A percentile compares a stretch with the other conserved stretches of the same genome.
Conservation (phyloP, 2,113 vertebrate species). For the Trogon surrucura region DNA sequence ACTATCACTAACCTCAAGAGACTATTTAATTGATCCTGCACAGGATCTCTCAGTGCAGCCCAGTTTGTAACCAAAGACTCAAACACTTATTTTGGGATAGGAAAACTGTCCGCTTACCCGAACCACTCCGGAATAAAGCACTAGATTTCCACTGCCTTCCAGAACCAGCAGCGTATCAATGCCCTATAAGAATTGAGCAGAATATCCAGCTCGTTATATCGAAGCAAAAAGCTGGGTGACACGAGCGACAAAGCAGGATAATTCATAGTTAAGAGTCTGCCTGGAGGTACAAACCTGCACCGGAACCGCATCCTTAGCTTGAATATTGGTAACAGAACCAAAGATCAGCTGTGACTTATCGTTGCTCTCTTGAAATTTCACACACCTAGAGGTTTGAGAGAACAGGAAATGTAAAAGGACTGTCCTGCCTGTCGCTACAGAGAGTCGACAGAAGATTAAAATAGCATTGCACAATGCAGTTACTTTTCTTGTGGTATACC, state of each 20-base stretch:
- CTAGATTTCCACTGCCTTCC: conserved; percentile 90
- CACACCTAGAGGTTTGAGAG: conserved; percentile 79
- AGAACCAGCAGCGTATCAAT: conserved; percentile 90
- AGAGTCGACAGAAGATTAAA: background rate
- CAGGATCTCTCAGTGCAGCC: background rate
- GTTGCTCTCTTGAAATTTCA: conserved; percentile 95
- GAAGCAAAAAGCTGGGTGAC: background rate
- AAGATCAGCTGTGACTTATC: conserved; percentile 93
- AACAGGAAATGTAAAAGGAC: background rate
- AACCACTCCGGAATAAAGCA: conserved; percentile 93
- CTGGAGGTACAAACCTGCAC: conserved; percentile 56
- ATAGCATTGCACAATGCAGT: background rate
- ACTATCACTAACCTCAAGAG: background rate
- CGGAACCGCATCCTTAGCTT: conserved; percentile 93
- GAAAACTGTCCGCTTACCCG: conserved; percentile 76
- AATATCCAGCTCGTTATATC: background rate
- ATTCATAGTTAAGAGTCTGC: background rate
- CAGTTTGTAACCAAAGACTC: background rate
- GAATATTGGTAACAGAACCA: conserved; percentile 86
- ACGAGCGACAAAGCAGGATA: background rate
- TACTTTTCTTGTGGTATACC: background rate
- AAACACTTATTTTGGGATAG: background rate
- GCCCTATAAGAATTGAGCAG: conserved; percentile 73
- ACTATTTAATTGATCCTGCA: background rate
- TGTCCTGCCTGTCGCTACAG: background rate